phyloP scores from a whole-genome alignment of 1,140 invertebrate genomes.

The Drosophila nikananu region DNA sequence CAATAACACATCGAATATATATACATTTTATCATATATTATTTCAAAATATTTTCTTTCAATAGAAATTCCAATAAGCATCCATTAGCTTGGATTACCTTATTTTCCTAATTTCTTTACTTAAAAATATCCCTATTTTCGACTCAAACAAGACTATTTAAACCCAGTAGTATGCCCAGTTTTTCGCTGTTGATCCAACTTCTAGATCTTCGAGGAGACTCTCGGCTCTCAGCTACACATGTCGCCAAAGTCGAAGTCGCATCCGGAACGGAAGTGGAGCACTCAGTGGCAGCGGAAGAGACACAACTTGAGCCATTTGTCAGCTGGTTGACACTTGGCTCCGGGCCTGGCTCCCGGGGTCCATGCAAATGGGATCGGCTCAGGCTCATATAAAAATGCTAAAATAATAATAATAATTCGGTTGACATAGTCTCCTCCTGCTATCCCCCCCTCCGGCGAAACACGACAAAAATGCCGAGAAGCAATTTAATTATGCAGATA shows the following conservation, averaged over 20 bases:
- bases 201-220: constrained; percentile 33
- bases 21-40: background rate
- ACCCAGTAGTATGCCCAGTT: background rate
- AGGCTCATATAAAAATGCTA: constrained; percentile 51
- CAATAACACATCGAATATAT: background rate
- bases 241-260: constrained; percentile 45
- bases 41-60: too few species aligned
- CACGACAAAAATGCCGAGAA: constrained; percentile 29
- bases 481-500: constrained; percentile 74
- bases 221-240: constrained; percentile 38
- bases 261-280: constrained; percentile 60
- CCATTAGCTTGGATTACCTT: rapidly evolving
- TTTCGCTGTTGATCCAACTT: constrained; percentile 30
- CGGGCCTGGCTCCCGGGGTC: constrained; percentile 1
- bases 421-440: constrained; percentile 40
- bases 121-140: background rate
- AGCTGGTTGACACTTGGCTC: constrained; percentile 40
- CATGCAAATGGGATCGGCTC: constrained; percentile 65
- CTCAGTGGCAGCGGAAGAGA: constrained; percentile 61
- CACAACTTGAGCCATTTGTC: constrained; percentile 68
- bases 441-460: background rate
- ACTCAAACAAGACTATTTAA: background rate
- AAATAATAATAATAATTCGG: constrained; percentile 77
- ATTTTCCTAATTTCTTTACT: background rate
- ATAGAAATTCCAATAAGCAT: background rate